Percentiles rank a stretch among this genome's conserved stretches.
Evolutionary conservation across 2,797 vertebrate species (phyloP).

Genomic region (Parauchenoglanis ngamensis): DNA sequence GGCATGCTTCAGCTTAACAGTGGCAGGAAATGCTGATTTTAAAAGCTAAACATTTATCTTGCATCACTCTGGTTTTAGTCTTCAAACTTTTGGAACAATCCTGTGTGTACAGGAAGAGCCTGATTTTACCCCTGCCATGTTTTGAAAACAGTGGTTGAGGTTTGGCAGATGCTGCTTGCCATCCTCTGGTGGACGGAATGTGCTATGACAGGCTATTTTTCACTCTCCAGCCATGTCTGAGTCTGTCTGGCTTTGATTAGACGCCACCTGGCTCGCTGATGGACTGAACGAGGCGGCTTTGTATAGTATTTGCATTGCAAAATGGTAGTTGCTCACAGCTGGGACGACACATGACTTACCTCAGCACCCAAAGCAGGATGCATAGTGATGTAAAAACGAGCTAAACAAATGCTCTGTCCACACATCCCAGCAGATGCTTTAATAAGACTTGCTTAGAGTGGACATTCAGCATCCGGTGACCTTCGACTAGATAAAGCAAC

Average conservation of each 20-base stretch:
- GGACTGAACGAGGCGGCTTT: constrained; percentile 68
- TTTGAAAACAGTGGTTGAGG: constrained; percentile 51
- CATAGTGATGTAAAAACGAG: constrained; percentile 11
- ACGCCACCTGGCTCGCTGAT: constrained; percentile 69
- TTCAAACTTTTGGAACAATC: constrained; percentile 43
- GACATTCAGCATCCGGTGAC: constrained; percentile 14
- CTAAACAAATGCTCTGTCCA: constrained; percentile 26
- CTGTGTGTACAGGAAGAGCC: constrained; percentile 40
- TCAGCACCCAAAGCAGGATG: constrained; percentile 41
- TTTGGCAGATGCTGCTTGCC: constrained; percentile 52
- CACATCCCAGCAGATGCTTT: constrained; percentile 36
- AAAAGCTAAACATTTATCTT: constrained; percentile 37
- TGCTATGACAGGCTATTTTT: constrained; percentile 73
- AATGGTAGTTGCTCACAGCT: constrained; percentile 34
- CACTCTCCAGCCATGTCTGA: constrained; percentile 50
- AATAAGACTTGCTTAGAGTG: constrained; percentile 29
- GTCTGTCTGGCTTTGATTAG: constrained; percentile 82
- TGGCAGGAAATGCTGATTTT: constrained; percentile 3
- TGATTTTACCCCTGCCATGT: constrained; percentile 42
- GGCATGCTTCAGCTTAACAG: not conserved
- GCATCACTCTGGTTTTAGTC: constrained; percentile 34
- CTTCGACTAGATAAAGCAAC: not conserved
- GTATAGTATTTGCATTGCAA: constrained; percentile 67
- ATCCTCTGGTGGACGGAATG: constrained; percentile 78
- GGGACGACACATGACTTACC: constrained; percentile 37